A percentile compares a stretch with the other conserved stretches of the same genome.
Evolutionary conservation across 2,797 vertebrate genomes (phyloP).

Genomic region (Aldrovandia affinis): DNA sequence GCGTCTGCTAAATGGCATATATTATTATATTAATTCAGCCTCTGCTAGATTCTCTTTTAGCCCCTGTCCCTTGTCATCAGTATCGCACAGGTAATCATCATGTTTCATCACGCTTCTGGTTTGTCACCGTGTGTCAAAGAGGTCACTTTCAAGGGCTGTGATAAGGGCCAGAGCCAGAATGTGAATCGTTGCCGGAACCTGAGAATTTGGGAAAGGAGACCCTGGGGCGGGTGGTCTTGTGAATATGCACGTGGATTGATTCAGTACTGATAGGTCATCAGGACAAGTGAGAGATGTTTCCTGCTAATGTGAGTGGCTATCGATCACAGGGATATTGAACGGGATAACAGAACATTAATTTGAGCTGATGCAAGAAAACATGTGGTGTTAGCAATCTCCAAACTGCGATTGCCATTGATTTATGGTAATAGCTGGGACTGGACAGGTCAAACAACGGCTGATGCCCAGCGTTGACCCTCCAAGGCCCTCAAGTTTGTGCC

Average conservation of each 20-base stretch:
- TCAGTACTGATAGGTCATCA: neutral
- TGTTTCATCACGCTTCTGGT: neutral
- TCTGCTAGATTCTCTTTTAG: neutral
- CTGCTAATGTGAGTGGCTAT: neutral
- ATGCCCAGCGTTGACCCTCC: neutral
- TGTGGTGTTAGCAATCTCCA: neutral
- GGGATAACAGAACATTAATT: neutral
- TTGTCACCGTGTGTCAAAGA: neutral
- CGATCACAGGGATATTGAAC: neutral
- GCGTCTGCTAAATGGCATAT: too few relatives aligned
- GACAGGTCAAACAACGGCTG: too few relatives aligned
- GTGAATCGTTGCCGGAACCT: neutral
- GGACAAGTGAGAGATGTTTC: neutral
- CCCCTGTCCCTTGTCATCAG: neutral
- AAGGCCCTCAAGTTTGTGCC: neutral
- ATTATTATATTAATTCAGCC: too few relatives aligned
- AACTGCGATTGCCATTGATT: neutral
- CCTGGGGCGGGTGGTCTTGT: neutral
- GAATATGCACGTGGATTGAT: neutral
- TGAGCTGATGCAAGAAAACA: constrained; percentile 2
- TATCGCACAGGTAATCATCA: neutral
- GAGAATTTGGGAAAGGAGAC: neutral
- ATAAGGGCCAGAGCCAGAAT: neutral
- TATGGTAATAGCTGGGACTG: neutral
- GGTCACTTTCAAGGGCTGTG: neutral